Conservation (phyloP, 2,888 invertebrate genomes). For the Apodemia duryi region DNA sequence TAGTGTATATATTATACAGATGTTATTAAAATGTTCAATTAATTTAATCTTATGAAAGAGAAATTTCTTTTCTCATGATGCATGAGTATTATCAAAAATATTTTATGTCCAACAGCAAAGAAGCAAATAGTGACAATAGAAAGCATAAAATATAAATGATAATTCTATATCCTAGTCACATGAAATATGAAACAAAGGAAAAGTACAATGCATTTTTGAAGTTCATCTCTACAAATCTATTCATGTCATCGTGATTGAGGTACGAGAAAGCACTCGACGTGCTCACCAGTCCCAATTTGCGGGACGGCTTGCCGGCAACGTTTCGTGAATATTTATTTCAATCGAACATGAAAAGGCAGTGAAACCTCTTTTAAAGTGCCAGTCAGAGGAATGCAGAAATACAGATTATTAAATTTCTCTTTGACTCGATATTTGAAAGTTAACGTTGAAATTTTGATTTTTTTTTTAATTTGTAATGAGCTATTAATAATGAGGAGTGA, state of each 20-base stretch:
- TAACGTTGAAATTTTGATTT: background rate
- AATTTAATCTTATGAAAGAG: too few relatives aligned
- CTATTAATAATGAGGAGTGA: too few relatives aligned
- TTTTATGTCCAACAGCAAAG: too few relatives aligned
- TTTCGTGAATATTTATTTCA: conserved; percentile 9
- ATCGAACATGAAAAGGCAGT: conserved; percentile 12
- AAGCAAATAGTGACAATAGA: too few relatives aligned
- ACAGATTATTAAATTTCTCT: background rate
- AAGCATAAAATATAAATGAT: too few relatives aligned
- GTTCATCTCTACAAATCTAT: conserved; percentile 9
- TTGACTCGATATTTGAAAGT: background rate
- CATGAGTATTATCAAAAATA: too few relatives aligned
- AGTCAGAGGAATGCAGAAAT: background rate
- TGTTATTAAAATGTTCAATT: too few relatives aligned
- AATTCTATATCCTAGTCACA: too few relatives aligned
- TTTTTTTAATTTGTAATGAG: too few relatives aligned
- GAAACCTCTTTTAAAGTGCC: background rate
- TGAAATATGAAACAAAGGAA: background rate
- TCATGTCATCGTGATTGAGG: conserved; percentile 3
- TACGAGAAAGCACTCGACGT: background rate
- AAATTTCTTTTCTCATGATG: too few relatives aligned
- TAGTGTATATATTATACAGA: too few relatives aligned
- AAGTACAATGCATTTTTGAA: background rate
- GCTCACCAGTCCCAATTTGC: conserved; percentile 1
- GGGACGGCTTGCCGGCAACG: conserved; percentile 1